Base-by-base conservation (phyloP, 1,140 invertebrate genomes). In the Apis cerana region DNA sequence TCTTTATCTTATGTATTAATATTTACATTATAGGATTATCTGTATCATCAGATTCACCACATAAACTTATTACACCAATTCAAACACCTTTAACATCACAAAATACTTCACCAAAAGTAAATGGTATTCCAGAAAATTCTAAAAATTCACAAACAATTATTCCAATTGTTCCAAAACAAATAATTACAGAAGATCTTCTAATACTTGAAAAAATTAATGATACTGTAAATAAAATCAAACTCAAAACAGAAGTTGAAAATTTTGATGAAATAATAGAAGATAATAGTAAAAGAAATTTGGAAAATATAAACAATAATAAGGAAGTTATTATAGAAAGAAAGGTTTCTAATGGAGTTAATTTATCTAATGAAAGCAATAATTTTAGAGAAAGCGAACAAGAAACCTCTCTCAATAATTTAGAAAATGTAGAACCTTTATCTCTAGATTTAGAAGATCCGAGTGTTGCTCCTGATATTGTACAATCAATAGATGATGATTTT, bases 1-100 rank as follows among this genome's bases (percentile, higher is more conserved):
- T 72, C 52, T 48, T 81, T 21, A 56, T 50, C 61, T 81, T 81
- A 7, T 84, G 23, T 33, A 48, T 33, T 64, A 27, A 76, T 17
- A 43, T 80, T 71, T 64, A n/a, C 72, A n/a, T 89, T 91, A 8
- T 65, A 95, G 95, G 92, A 80, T 90, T 93, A 65, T 95, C 95
- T 23, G 85, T 93, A 78, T 93, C 95, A 67, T 93, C 94, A 11
- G 94, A 94, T 82, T 94, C 95, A 43, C 94, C 91, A 17, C 92
- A 87, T 48, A 94, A 93, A 69, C 65, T 90, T 15, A 58, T 87
- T 1, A 91, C 93, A 79, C 89, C 92, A 8, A 89, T 93, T 56
- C 88, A 90, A 81, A 91, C 91, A 27, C 92, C 93, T 71, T 77
- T 88, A 82, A 69, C 88, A 58, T 91, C 90, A 10, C 75, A 89